A percentile compares a stretch with the other conserved stretches of the same genome.
Conservation (phyloP, 2,797 vertebrate species). For the Fistularia tabacaria region DNA sequence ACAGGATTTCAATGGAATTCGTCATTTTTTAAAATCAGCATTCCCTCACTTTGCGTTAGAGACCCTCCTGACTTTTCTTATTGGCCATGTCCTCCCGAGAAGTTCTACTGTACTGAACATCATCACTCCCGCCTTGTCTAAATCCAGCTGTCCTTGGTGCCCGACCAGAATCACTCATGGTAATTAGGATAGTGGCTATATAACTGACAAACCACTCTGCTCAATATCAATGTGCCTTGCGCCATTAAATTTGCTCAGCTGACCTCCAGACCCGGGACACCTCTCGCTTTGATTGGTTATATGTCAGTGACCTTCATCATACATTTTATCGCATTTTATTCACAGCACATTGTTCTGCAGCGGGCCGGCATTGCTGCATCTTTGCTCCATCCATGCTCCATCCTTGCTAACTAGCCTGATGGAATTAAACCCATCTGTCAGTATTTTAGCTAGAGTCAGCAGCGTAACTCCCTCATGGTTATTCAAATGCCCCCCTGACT, state of each 20-base stretch:
- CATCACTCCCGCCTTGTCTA: slow-evolving; percentile 16
- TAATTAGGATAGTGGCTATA: slow-evolving; percentile 33
- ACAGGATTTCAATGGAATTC: too few relatives aligned
- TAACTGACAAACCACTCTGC: slow-evolving; percentile 43
- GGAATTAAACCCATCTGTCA: slow-evolving; percentile 60
- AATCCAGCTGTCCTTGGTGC: slow-evolving; percentile 40
- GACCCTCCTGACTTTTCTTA: too few relatives aligned
- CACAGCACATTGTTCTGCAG: neutral
- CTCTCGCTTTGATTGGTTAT: slow-evolving; percentile 35
- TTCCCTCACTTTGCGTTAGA: too few relatives aligned
- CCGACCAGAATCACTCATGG: slow-evolving; percentile 22
- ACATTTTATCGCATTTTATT: too few relatives aligned
- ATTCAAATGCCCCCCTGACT: slow-evolving; percentile 46
- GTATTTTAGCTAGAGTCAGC: slow-evolving; percentile 57
- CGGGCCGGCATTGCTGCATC: neutral
- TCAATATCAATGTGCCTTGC: slow-evolving; percentile 48
- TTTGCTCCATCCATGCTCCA: neutral
- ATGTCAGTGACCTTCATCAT: slow-evolving; percentile 18
- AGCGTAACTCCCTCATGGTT: slow-evolving; percentile 32
- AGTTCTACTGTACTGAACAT: neutral
- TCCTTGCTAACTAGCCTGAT: slow-evolving; percentile 49
- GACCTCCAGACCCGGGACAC: slow-evolving; percentile 34
- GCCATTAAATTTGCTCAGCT: slow-evolving; percentile 33
- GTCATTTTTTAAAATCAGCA: too few relatives aligned
- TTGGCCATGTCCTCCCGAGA: neutral